Base-by-base conservation (phyloP, 2,888 invertebrate species). In the Leucozona laternaria region DNA sequence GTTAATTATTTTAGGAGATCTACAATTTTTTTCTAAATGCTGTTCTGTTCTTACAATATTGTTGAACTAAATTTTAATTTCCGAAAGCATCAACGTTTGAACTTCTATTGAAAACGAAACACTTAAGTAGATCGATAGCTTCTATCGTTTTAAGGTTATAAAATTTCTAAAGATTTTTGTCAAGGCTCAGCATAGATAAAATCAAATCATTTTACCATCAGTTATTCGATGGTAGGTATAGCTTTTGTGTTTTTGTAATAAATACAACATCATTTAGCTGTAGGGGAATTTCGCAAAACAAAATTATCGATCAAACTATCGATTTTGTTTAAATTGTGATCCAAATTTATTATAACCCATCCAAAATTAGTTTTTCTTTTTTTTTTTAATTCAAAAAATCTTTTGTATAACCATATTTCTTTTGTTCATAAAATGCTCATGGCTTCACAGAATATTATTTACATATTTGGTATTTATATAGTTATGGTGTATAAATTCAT, bases 301-400 rank as follows among this genome's bases (percentile, higher is more conserved):
- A 37, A 28, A n/a, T 50, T 55, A 55, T 37, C 58, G 37, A 58
- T 20, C n/a, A 34, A 58, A 20, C 37, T 62, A 62, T 62, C 62
- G 43, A 43, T 25, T 62, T 43, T 13, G 10, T 60, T 37, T 20
- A 15, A 20, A 62, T 62, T 62, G 25, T 62, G 43, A 62, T 43
- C 43, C 4, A n/a, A 62, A 43, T 62, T 62, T 62, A 62, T 62
- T 62, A 25, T 62, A 25, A 5, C 40, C 40, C 43, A 10, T 15
- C n/a, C 43, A 25, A 62, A 37, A 20, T 22, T 43, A 10, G 1
- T 25, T 40, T 60, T 6, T 10, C 8, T 6, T 25, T 40, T 60
- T 6, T 10, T 15, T 11, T 25, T 43, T n/a, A 17, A 22, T 25
- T 25, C 13, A 43, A 4, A 25, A n/a, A 37, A 37, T 0, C 15